Percentiles rank a stretch among this genome's conserved stretches.
phyloP scores from a whole-genome alignment of 2,113 vertebrate species.

The Platichthys flesus region DNA sequence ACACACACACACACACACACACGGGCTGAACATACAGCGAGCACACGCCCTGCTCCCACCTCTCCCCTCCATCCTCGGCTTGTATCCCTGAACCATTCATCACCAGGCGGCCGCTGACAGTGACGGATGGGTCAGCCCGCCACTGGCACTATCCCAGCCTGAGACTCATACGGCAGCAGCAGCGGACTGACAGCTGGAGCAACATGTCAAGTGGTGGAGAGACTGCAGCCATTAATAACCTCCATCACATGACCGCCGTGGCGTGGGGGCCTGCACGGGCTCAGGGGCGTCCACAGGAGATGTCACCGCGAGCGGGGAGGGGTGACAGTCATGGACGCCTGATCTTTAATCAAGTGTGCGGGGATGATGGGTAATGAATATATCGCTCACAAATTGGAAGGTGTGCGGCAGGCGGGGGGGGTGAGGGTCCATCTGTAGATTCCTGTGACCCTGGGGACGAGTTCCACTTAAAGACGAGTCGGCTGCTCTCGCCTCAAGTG shows the following conservation, averaged over 20 bases:
- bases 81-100: constrained; percentile 90
- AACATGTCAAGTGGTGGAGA: constrained; percentile 97
- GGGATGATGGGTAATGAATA: constrained; percentile 85
- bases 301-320: constrained; percentile 85
- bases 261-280: constrained; percentile 11
- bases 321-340: constrained; percentile 85
- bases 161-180: constrained; percentile 93
- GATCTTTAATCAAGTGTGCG: constrained; percentile 93
- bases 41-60: constrained; percentile 62
- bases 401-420: constrained; percentile 37
- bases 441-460: constrained; percentile 10
- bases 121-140: constrained; percentile 94
- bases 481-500: constrained; percentile 6
- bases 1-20: constrained; percentile 17
- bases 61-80: constrained; percentile 79
- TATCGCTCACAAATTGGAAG: constrained; percentile 79
- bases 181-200: constrained; percentile 98
- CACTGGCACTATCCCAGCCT: constrained; percentile 93
- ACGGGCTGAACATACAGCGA: constrained; percentile 27
- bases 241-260: constrained; percentile 89
- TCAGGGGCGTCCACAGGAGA: constrained; percentile 73
- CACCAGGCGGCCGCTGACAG: constrained; percentile 93
- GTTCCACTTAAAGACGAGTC: background rate
- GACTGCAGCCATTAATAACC: constrained; percentile 99
- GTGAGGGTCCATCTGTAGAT: constrained; percentile 59